Base-by-base conservation (phyloP, 1,140 invertebrate genomes). In the Zaprionus gabonicus region DNA sequence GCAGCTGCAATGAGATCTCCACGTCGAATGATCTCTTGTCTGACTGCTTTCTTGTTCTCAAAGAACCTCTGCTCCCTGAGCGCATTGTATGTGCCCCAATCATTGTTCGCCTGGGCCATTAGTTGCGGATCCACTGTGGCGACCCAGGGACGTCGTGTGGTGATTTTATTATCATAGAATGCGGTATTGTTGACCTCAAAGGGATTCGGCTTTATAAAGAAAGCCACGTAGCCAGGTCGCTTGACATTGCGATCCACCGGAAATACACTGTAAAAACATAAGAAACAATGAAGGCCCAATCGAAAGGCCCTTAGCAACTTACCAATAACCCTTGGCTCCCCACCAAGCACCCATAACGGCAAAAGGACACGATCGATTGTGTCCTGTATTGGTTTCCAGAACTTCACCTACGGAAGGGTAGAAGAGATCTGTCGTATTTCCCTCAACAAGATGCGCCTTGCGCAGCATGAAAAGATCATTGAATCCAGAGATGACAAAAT, bases 401-500 rank as follows among this genome's bases (percentile, higher is more conserved):
- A 80, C 68, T 46, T 82, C 71, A 15, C 83, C 83, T 15, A 86
- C 73, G 13, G 83, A 75, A 1, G 57, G 7, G 7, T 67, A 88
- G 0, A 88, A 38, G 15, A 88, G 63, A 41, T 88, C 80, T 23
- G 84, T 81, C 25, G 84, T 81, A 41, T 88, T 88, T 9, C 71
- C 78, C 63, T 69, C 84, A 56, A 82, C 53, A 1, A 86, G 53
- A 55, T 86, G 72, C 7, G 83, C 83, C 49, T 78, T 82, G 28
- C 83, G 83, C 64, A 86, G 38, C 80, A 87, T 82, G 27, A 87
- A 86, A 0, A 87, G 56, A 62, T 86, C 83, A 44, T 86, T 82
- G 68, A 86, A 70, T 9, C 83, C 51, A 12, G 83, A 86, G 5
- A 86, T 80, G 36, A 86, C 83, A 15, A 86, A 80, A 23, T 86